These are phyloP conservation scores for Mugil cephalus DNA, from an alignment of 2,113 vertebrate genomes.

Conservation along the genomic window DNA sequence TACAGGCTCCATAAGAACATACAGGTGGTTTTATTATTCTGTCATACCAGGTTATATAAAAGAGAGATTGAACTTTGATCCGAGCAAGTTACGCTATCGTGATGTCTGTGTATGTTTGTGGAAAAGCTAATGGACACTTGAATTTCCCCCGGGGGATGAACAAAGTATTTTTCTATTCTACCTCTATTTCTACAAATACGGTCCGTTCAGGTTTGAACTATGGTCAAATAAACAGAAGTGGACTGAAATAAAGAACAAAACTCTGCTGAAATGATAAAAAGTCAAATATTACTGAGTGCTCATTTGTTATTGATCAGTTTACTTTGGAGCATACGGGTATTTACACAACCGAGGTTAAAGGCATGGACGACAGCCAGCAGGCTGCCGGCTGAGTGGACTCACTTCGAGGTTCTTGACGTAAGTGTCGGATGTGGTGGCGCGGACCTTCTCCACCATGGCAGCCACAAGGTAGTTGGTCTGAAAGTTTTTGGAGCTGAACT, in stretches of 20 bases:
- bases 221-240: conserved; percentile 38
- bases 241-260: conserved; percentile 5
- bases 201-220: conserved; percentile 1
- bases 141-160: too few species aligned
- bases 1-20: background rate
- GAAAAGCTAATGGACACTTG: too few species aligned
- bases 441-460: conserved; percentile 88
- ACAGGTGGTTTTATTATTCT: conserved; percentile 17
- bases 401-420: conserved; percentile 81
- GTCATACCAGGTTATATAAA: conserved; percentile 25
- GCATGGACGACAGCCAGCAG: background rate
- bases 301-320: conserved; percentile 30
- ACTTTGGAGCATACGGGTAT: conserved; percentile 19
- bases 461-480: conserved; percentile 88
- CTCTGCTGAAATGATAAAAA: conserved; percentile 5
- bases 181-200: background rate
- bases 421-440: conserved; percentile 69
- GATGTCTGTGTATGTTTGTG: too few species aligned
- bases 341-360: conserved; percentile 1
- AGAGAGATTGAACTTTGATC: conserved; percentile 55
- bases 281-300: conserved; percentile 14
- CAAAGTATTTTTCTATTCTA: too few species aligned
- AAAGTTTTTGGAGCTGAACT: conserved; percentile 81
- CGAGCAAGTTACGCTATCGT: too few species aligned
- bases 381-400: conserved; percentile 22